A percentile compares a stretch with the other conserved stretches of the same genome.
These are phyloP conservation scores for Penelope pileata DNA, from an alignment of 2,113 vertebrate species.

Conservation along the genomic window DNA sequence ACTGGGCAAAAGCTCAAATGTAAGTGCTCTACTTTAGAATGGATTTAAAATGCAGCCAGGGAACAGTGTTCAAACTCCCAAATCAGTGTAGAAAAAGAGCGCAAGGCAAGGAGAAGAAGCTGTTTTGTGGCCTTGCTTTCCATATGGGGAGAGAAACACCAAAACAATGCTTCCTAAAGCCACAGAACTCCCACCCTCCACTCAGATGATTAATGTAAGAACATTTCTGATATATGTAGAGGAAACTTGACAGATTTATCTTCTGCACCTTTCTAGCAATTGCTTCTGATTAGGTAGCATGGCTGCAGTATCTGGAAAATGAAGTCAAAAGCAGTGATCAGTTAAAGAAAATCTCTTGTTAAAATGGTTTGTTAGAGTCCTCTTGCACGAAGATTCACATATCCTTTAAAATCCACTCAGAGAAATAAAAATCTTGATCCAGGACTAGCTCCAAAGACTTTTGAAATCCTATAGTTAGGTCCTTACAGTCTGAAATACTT, in stretches of 20 bases:
- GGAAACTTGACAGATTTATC: conserved; percentile 12
- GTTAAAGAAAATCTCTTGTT: background rate
- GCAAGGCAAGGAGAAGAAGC: background rate
- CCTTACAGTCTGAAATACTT: background rate
- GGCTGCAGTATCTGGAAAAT: background rate
- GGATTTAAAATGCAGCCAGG: background rate
- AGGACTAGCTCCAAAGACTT: background rate
- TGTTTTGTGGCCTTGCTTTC: conserved; percentile 21
- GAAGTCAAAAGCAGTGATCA: background rate
- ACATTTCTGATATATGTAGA: background rate
- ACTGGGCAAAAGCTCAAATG: background rate
- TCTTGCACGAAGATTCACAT: background rate
- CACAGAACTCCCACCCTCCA: background rate
- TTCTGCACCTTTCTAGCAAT: conserved; percentile 28
- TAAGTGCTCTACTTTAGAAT: background rate
- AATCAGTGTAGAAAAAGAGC: background rate
- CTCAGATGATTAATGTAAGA: background rate
- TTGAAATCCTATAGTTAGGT: background rate
- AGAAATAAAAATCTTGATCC: background rate
- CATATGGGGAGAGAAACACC: background rate
- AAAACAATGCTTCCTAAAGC: background rate
- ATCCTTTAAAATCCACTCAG: background rate
- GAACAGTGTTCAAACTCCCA: background rate
- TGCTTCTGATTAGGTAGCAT: background rate
- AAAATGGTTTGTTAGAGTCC: background rate